phyloP scores from a whole-genome alignment of 2,797 vertebrate species.

The Tachyglossus aculeatus region DNA sequence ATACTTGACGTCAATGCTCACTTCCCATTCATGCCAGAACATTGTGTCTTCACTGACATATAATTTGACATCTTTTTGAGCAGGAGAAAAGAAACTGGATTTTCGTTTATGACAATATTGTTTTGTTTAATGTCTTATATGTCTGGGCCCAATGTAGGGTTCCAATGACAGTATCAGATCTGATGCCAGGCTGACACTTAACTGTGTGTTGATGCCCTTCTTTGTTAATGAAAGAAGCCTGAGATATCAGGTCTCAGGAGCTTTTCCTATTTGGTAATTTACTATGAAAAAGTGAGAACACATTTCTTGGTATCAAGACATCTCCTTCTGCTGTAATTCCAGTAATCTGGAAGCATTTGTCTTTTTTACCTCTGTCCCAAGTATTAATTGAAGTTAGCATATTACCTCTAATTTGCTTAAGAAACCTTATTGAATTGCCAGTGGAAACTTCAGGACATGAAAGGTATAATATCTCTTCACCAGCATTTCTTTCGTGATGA shows the following conservation, averaged over 20 bases:
- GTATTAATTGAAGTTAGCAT: background rate
- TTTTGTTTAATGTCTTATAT: slow-evolving; percentile 32
- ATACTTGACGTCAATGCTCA: slow-evolving; percentile 15
- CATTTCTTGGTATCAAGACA: background rate
- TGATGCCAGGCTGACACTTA: slow-evolving; percentile 4
- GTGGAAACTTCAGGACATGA: no score
- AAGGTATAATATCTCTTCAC: no score
- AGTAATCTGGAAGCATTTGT: background rate
- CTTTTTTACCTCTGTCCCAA: background rate
- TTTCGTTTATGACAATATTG: slow-evolving; percentile 47
- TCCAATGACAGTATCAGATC: slow-evolving; percentile 52
- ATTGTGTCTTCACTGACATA: slow-evolving; percentile 45
- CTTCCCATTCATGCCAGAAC: slow-evolving; percentile 25
- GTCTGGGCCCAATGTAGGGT: slow-evolving; percentile 15
- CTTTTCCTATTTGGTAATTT: background rate
- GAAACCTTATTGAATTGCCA: background rate
- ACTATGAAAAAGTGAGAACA: slow-evolving; percentile 37
- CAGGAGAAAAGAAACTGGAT: slow-evolving; percentile 36
- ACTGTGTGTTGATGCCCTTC: slow-evolving; percentile 32
- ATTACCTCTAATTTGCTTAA: background rate
- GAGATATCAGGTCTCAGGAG: slow-evolving; percentile 11
- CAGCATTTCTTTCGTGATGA: no score
- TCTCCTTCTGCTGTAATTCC: background rate
- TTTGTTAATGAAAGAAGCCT: slow-evolving; percentile 38
- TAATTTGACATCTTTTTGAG: slow-evolving; percentile 17